Evolutionary conservation across 1,140 invertebrate genomes (phyloP), one percentile per base, ranked within the genome.

Genomic region (Drosophila bocqueti): DNA sequence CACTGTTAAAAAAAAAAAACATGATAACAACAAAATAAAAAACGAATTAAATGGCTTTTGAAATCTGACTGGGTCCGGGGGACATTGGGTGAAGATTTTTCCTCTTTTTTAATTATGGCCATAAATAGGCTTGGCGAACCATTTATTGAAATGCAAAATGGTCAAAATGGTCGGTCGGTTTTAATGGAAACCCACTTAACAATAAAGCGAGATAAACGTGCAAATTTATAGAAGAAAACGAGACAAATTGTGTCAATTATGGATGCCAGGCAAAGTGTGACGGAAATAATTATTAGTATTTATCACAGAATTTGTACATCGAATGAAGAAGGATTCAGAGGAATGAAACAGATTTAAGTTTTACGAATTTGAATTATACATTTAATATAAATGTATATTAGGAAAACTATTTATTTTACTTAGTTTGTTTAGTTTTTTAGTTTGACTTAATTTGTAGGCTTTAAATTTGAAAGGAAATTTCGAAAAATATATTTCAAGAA

Each of bases 101-200:
- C 46, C 59, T n/a, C 46, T 46, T 66, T 55, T 54, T 71, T 71
- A 71, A 71, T 68, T 71, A 40, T 55, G n/a, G 34, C 63, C 49
- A 71, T 71, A 46, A 71, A 71, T 71, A 71, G 63, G 67, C 40
- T 57, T 46, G 40, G n/a, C 40, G 31, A 16, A 57, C 36, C 54
- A 40, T 67, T 67, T 54, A 71, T 71, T 29, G 67, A 55, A 69
- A 67, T 71, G 49, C 63, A 40, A 43, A 71, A 67, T 68, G 67
- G 67, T 65, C 52, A 34, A 38, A 55, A 40, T 55, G 52, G 34
- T 55, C 52, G 52, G 52, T 26, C 31, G 62, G 36, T 46, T 66
- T 52, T 65, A 46, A 66, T 52, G 46, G 24, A 65, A 66, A 68
- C 29, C 62, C 67, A 55, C 63, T 67, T 54, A 42, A 68, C 64